Evolutionary conservation across 2,888 invertebrate species (phyloP).

Genomic region (Chloromyia formosa): DNA sequence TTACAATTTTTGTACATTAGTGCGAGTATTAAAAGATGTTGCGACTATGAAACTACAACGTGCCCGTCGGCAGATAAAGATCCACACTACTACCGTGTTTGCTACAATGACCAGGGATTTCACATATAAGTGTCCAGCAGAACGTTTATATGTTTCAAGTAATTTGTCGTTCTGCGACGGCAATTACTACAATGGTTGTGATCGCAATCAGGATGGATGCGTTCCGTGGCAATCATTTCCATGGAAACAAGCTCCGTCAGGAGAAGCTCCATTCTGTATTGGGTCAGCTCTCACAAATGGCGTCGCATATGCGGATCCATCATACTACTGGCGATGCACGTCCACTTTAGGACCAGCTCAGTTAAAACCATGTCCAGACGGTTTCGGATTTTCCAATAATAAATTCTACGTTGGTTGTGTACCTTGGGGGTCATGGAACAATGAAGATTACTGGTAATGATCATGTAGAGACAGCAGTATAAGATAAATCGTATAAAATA

Average conservation of each 20-base stretch:
- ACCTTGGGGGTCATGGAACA: background rate
- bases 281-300: background rate
- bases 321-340: background rate
- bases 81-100: background rate
- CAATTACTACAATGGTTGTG: background rate
- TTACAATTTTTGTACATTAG: no score
- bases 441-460: no score
- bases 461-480: no score
- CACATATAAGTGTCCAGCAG: background rate
- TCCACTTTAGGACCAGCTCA: background rate
- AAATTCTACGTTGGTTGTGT: background rate
- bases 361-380: background rate
- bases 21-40: background rate
- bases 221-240: background rate
- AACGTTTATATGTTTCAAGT: background rate
- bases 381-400: background rate
- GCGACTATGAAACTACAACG: background rate
- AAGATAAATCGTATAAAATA: no score
- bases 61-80: background rate
- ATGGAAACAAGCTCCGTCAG: background rate
- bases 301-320: background rate
- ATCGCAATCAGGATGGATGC: background rate
- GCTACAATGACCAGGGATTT: background rate
- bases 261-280: background rate
- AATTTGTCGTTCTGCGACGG: background rate